Conservation (phyloP, 2,888 invertebrate genomes). For the Ectropis crepuscularia region DNA sequence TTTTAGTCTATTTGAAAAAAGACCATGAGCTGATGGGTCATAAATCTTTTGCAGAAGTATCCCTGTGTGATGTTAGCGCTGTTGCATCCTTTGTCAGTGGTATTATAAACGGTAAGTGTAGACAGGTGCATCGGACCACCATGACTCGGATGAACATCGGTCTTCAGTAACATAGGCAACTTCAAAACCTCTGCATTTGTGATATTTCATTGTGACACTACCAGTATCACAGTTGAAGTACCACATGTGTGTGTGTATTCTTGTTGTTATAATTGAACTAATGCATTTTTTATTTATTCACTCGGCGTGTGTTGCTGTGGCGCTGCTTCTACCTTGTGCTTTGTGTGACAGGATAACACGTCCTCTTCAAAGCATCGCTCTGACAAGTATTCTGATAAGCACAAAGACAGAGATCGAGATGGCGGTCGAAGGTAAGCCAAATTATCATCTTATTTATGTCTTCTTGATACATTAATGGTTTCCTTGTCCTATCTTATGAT, state of each 20-base stretch:
- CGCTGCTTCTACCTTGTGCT: conserved; percentile 86
- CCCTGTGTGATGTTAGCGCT: conserved; percentile 88
- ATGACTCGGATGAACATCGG: conserved; percentile 64
- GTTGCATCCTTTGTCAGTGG: conserved; percentile 87
- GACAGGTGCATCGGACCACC: conserved; percentile 78
- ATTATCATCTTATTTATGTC: neutral
- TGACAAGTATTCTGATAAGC: conserved; percentile 83
- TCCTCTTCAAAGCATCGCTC: conserved; percentile 83
- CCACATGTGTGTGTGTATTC: conserved; percentile 63
- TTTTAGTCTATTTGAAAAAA: conserved; percentile 61
- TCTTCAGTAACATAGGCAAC: conserved; percentile 70
- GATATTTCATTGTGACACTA: conserved; percentile 62
- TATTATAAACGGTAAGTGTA: conserved; percentile 88
- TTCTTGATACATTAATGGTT: neutral
- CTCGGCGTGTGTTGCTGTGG: conserved; percentile 85
- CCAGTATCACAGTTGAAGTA: conserved; percentile 62
- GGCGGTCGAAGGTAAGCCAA: conserved; percentile 66
- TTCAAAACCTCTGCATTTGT: conserved; percentile 65
- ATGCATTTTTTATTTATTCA: conserved; percentile 83
- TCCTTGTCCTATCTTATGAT: too few relatives aligned
- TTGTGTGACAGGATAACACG: conserved; percentile 85
- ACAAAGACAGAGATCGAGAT: conserved; percentile 77
- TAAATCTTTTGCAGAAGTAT: conserved; percentile 92
- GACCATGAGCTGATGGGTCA: conserved; percentile 87
- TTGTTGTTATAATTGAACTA: conserved; percentile 74